Evolutionary conservation across 1,140 invertebrate genomes (phyloP), one percentile per base, ranked within the genome.

Genomic region (Agrypnia vestita): DNA sequence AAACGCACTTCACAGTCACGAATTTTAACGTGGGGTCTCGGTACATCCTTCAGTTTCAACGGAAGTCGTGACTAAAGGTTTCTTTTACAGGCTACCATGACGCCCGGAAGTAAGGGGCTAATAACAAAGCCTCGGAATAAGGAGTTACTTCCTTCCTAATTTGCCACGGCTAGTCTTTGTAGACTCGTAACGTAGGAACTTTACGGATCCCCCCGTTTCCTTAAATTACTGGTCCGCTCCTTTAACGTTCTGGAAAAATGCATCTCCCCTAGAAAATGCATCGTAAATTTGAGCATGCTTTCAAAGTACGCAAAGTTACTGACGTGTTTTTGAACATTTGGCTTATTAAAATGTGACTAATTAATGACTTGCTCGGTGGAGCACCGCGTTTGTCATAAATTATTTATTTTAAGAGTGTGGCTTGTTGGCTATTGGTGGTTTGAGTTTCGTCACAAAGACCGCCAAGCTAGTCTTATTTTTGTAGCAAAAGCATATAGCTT

Each of bases 121-220:
- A 64, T 64, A 64, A 64, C 61, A 64, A 64, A 64, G 61, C 61
- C 35, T 13, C 43, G 43, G 61, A 64, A 64, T 64, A 64, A 64
- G 61, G 61, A 64, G 61, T 64, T 64, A 64, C 61, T 64, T 44
- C 61, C 43, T 44, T 64, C 61, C 61, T 64, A 19, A 64, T 64
- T 64, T 64, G 35, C 61, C 61, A 44, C 35, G 61, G 21, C 43
- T 25, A 44, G 61, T 15, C 43, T 64, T 64, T 64, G 61, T 35
- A 64, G 61, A 64, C 61, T 44, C 61, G 35, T 64, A 64, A 64
- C 19, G 43, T 64, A 19, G 35, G 19, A 64, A 64, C 61, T 64
- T 64, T 64, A 64, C 61, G 61, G 61, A 64, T 64, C 25, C 61
- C 35, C 35, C 61, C 43, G 35, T 64, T 64, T 64, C 61, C 61